phyloP scores from a whole-genome alignment of 2,113 vertebrate genomes.

The Mastomys natalensis region DNA sequence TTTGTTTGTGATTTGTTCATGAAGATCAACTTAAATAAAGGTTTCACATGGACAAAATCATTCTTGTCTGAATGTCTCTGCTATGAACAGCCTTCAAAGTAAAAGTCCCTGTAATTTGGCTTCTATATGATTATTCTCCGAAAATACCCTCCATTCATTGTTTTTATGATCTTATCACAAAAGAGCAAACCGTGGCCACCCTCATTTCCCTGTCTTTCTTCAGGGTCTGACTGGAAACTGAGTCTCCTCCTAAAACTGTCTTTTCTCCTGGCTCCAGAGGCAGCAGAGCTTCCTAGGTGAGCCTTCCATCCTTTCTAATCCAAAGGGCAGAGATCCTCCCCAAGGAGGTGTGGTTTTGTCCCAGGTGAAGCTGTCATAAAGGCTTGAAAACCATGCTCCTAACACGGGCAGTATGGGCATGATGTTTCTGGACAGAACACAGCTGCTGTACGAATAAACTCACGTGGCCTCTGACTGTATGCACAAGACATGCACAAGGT shows the following conservation, averaged over 20 bases:
- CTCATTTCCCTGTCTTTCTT: constrained; percentile 38
- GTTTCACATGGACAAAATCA: constrained; percentile 4
- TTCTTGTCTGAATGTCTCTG: constrained; percentile 43
- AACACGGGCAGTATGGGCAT: neutral
- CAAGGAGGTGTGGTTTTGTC: neutral
- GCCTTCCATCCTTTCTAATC: neutral
- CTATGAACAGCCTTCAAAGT: constrained; percentile 4
- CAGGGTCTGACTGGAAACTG: neutral
- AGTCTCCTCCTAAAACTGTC: constrained; percentile 6
- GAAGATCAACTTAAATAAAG: constrained; percentile 68
- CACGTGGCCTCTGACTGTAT: neutral
- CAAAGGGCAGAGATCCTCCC: neutral
- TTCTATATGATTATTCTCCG: neutral
- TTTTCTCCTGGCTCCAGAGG: neutral
- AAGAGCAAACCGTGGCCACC: neutral
- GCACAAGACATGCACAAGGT: too few relatives aligned
- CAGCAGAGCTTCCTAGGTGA: neutral
- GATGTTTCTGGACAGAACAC: neutral
- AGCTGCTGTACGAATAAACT: neutral
- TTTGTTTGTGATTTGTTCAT: constrained; percentile 48
- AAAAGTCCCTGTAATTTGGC: neutral
- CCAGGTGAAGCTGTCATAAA: neutral
- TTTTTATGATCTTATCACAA: neutral
- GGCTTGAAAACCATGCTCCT: neutral
- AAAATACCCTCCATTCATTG: neutral